These are phyloP conservation scores for Alviniconcha strummeri DNA, from an alignment of 2,888 invertebrate species.

Conservation along the genomic window DNA sequence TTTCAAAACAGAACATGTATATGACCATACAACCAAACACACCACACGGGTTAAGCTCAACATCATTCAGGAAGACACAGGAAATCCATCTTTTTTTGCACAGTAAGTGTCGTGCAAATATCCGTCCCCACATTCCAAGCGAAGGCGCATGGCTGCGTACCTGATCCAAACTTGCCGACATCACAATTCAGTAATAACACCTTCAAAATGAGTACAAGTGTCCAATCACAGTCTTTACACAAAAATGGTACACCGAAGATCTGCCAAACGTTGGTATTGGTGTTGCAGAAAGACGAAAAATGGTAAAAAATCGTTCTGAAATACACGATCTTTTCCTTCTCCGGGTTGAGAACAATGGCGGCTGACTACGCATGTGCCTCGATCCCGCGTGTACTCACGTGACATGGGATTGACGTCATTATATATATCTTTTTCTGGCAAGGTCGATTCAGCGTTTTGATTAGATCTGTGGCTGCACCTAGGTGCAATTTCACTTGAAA, in stretches of 20 bases:
- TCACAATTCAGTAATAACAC: constrained; percentile 60
- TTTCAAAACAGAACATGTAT: no score
- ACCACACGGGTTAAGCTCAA: no score
- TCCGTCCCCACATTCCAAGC: constrained; percentile 14
- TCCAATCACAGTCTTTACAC: constrained; percentile 46
- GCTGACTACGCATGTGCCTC: constrained; percentile 69
- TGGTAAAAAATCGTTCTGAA: constrained; percentile 34
- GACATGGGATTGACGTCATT: constrained; percentile 49
- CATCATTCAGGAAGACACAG: no score
- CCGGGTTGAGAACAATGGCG: constrained; percentile 66
- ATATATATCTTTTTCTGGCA: constrained; percentile 2
- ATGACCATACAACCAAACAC: no score
- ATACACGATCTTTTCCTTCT: constrained; percentile 44
- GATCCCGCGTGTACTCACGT: constrained; percentile 66
- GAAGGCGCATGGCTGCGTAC: constrained; percentile 48
- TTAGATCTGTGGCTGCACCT: neutral
- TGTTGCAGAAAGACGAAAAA: constrained; percentile 26
- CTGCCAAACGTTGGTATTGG: constrained; percentile 16
- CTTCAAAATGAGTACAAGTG: constrained; percentile 41
- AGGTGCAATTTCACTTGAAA: neutral
- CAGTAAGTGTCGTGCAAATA: constrained; percentile 4
- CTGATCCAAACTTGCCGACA: constrained; percentile 72
- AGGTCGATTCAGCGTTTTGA: neutral
- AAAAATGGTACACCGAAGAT: constrained; percentile 31
- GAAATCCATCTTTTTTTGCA: neutral